Evolutionary conservation across 2,888 invertebrate genomes (phyloP).

Genomic region (Orchesella flavescens): DNA sequence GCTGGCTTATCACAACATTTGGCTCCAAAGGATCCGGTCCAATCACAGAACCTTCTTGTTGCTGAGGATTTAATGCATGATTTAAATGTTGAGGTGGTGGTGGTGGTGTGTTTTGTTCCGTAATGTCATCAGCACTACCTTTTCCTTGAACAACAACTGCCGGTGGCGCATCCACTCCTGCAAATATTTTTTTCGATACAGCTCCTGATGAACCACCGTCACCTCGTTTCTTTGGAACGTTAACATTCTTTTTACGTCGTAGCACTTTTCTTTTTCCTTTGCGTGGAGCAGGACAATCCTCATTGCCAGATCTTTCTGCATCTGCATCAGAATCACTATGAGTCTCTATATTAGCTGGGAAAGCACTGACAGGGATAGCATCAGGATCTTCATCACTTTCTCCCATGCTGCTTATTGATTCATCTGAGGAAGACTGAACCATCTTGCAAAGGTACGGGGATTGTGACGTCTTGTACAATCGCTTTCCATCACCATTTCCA

Average conservation of each 20-base stretch:
- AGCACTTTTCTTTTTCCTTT: conserved; percentile 74
- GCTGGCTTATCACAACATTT: conserved; percentile 76
- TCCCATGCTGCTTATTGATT: conserved; percentile 65
- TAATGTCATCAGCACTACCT: not conserved
- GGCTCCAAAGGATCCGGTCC: conserved; percentile 63
- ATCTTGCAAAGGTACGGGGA: conserved; percentile 57
- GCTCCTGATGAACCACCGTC: conserved; percentile 16
- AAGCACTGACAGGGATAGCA: conserved; percentile 64
- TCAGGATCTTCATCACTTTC: conserved; percentile 62
- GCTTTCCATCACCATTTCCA: conserved; percentile 12
- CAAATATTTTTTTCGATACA: conserved; percentile 2
- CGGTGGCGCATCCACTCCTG: not conserved
- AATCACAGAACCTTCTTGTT: conserved; percentile 9
- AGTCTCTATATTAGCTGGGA: conserved; percentile 70
- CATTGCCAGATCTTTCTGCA: conserved; percentile 75
- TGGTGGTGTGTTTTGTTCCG: conserved; percentile 16
- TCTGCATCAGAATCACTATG: conserved; percentile 75
- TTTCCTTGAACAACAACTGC: not conserved
- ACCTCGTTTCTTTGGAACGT: conserved; percentile 11
- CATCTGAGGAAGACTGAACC: conserved; percentile 68
- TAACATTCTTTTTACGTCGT: conserved; percentile 75
- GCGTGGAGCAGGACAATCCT: conserved; percentile 68
- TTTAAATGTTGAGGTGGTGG: not conserved
- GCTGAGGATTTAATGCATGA: not conserved
- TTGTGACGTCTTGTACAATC: conserved; percentile 41